phyloP scores from a whole-genome alignment of 2,113 vertebrate genomes.

The Corynorhinus townsendii region DNA sequence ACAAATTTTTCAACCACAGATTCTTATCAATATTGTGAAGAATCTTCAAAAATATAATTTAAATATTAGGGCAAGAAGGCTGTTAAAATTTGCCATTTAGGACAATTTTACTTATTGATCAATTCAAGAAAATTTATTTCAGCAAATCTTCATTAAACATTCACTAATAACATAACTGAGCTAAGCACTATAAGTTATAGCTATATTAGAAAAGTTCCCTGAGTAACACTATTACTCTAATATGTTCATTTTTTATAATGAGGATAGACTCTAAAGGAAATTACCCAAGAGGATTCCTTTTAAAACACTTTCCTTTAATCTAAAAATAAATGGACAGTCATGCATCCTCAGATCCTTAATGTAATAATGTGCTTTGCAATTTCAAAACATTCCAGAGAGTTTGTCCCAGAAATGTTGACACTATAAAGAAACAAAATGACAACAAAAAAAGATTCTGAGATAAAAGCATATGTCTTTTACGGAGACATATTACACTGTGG shows the following conservation, averaged over 20 bases:
- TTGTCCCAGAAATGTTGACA: not conserved
- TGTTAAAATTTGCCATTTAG: slow-evolving; percentile 38
- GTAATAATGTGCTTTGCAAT: not conserved
- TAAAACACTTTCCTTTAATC: not conserved
- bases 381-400: not conserved
- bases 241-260: not conserved
- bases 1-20: not conserved
- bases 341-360: not conserved
- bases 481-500: not conserved
- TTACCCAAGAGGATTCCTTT: not conserved
- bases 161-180: not conserved
- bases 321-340: not conserved
- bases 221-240: not conserved
- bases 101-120: not conserved
- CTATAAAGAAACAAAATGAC: not conserved
- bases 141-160: not conserved
- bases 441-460: not conserved
- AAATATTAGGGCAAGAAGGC: slow-evolving; percentile 27
- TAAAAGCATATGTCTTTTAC: not conserved
- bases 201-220: not conserved
- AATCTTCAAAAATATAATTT: slow-evolving; percentile 49
- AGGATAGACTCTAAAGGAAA: not conserved
- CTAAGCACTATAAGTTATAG: not conserved
- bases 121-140: not conserved
- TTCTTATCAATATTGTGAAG: slow-evolving; percentile 48